Base-by-base conservation (phyloP, 2,113 vertebrate genomes). In the Melospiza melodia region DNA sequence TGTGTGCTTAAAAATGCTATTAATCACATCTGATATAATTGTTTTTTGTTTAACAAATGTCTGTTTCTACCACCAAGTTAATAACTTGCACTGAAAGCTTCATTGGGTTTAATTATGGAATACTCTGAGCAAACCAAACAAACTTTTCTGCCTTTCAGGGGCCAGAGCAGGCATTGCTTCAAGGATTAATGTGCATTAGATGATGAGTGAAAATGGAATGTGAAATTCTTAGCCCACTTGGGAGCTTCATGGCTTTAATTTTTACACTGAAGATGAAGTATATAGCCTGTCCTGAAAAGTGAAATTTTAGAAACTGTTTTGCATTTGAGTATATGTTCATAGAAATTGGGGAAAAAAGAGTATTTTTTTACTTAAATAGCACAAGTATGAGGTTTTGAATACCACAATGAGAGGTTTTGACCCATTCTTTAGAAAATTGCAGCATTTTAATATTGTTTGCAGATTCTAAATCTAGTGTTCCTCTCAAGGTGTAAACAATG, bases 31-130 rank as follows among this genome's bases (percentile, higher is more conserved):
- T 91, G 46, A 79, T 84, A 79, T 33, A 84, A 94, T 78, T 90
- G 66, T 14, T 76, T 90, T 91, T 92, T 87, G n/a, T 84, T 89
- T 87, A 82, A 92, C 55, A 72, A 90, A 93, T 1, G 0, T 43
- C 69, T 92, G 12, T 74, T 93, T 84, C 51, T 94, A 65, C 62
- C 57, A 61, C 37, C 16, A 57, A 80, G 23, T 80, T 88, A 91
- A 80, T 86, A 94, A 81, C 23, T 91, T 18, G 83, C 30, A n/a
- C 16, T 35, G 48, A 94, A 94, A 92, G 17, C n/a, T 96, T 94
- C 81, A 90, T 55, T 93, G 1, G 33, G 12, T 79, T 94, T 91
- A 97, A 87, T 92, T 95, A 78, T 19, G 24, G 67, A 93, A 83
- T 93, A 72, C 59, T 62, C 28, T 61, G 31, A 91, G 33, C 17